Conservation (phyloP, 2,797 vertebrate genomes). For the Kryptopterus vitreolus region DNA sequence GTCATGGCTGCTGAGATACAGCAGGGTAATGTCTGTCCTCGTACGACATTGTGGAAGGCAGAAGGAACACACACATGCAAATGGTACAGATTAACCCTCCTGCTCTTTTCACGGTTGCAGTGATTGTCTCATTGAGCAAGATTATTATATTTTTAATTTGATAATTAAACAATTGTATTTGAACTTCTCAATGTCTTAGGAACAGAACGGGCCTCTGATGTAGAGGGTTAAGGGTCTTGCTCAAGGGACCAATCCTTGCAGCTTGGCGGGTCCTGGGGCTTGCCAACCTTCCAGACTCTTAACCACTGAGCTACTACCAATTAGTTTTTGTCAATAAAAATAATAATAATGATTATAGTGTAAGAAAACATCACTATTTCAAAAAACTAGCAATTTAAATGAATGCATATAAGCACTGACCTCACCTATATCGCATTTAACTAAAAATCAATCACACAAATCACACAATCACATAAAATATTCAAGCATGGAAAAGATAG, state of each 20-base stretch:
- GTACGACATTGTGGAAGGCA: slow-evolving; percentile 10
- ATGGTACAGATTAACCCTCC: not conserved
- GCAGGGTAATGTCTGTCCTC: slow-evolving; percentile 15
- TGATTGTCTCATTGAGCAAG: not conserved
- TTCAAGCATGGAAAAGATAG: not conserved
- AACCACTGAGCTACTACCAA: too few relatives aligned
- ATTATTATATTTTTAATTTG: not conserved
- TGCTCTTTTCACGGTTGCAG: slow-evolving; percentile 4
- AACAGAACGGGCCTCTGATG: too few relatives aligned
- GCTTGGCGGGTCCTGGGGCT: too few relatives aligned
- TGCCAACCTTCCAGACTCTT: too few relatives aligned
- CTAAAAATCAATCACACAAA: too few relatives aligned
- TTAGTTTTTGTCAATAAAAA: not conserved
- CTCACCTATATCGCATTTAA: not conserved
- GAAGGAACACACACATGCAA: slow-evolving; percentile 9
- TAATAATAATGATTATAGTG: not conserved
- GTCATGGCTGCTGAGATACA: slow-evolving; percentile 30
- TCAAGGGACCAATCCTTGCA: too few relatives aligned
- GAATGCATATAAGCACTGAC: not conserved
- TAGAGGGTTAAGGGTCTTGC: too few relatives aligned
- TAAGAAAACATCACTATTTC: not conserved
- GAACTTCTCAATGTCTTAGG: not conserved
- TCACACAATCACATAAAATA: not conserved
- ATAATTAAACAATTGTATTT: not conserved
- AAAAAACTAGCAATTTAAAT: not conserved